Evolutionary conservation across 2,113 vertebrate species (phyloP).

Genomic region (Galbula dea): DNA sequence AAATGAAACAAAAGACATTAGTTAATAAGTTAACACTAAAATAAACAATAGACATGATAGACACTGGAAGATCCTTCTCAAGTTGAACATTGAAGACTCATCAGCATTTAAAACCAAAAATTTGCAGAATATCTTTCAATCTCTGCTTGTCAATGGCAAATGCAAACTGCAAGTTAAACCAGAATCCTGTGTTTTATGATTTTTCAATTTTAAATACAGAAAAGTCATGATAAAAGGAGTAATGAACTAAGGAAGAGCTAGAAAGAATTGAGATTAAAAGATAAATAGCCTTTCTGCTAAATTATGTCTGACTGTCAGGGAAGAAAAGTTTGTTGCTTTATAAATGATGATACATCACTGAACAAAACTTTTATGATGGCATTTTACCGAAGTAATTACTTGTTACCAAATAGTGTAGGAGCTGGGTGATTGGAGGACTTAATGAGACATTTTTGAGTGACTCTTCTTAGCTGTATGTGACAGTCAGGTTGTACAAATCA

Average conservation of each 20-base stretch:
- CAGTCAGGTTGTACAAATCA: not conserved
- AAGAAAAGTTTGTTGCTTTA: conserved; percentile 50
- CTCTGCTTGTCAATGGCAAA: conserved; percentile 37
- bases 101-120: conserved; percentile 42
- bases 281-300: conserved; percentile 51
- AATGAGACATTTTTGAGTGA: not conserved
- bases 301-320: conserved; percentile 5
- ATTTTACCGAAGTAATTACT: conserved; percentile 43
- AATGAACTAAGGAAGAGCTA: conserved; percentile 44
- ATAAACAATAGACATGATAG: not conserved
- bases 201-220: conserved; percentile 45
- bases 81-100: conserved; percentile 6
- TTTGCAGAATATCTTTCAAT: conserved; percentile 22
- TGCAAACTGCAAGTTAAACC: conserved; percentile 28
- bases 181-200: conserved; percentile 30
- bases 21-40: not conserved
- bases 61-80: conserved; percentile 2
- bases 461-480: not conserved
- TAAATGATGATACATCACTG: not conserved
- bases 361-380: conserved; percentile 32
- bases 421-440: not conserved
- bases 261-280: conserved; percentile 59
- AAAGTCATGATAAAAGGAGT: conserved; percentile 51
- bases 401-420: not conserved
- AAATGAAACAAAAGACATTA: not conserved